Conservation (phyloP, 2,888 invertebrate species). For the Mayetiola destructor region DNA sequence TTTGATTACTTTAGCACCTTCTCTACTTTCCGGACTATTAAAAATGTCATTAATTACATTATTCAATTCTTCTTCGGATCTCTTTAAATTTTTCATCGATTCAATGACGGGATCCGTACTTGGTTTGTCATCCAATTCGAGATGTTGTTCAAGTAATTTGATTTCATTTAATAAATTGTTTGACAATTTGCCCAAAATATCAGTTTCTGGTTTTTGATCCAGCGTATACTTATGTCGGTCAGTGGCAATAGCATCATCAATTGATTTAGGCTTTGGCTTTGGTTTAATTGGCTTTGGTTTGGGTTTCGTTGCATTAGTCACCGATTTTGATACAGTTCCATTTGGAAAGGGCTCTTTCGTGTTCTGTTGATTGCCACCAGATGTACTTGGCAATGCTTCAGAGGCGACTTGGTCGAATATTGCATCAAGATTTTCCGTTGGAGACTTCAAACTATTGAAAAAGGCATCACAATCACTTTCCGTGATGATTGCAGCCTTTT, state of each 20-base stretch:
- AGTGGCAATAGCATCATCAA: background rate
- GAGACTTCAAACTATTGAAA: conserved; percentile 32
- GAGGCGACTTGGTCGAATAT: conserved; percentile 22
- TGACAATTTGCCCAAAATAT: conserved; percentile 4
- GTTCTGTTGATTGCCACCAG: background rate
- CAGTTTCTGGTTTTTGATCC: background rate
- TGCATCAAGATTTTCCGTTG: conserved; percentile 32
- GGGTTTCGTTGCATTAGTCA: background rate
- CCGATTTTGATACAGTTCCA: background rate
- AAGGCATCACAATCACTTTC: conserved; percentile 28
- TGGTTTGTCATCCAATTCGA: background rate
- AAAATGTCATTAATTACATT: conserved; percentile 9
- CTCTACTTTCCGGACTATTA: background rate
- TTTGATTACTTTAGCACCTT: too few relatives aligned
- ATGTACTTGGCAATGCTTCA: background rate
- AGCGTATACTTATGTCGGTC: background rate
- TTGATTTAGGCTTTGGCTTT: background rate
- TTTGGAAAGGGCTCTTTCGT: background rate
- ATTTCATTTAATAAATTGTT: conserved; percentile 13
- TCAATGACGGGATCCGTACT: background rate
- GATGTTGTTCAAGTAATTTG: conserved; percentile 12
- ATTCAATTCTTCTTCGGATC: background rate
- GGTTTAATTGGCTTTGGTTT: background rate
- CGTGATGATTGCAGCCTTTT: background rate
- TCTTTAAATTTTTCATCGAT: background rate